phyloP scores from a whole-genome alignment of 2,113 vertebrate species.

The Sapayoa aenigma region DNA sequence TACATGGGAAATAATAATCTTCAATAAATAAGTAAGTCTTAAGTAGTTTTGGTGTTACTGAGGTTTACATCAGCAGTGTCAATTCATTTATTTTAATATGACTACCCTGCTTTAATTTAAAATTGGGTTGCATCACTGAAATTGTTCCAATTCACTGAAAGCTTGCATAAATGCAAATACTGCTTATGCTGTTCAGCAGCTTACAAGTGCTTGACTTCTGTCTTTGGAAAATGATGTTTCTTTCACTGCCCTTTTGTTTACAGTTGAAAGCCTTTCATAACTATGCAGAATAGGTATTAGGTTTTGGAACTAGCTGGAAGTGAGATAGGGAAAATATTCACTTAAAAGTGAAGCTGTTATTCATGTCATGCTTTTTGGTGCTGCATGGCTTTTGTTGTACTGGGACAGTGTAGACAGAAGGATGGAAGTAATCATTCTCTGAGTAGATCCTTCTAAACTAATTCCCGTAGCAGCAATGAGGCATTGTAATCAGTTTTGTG shows the following conservation, averaged over 20 bases:
- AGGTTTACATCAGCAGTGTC: background rate
- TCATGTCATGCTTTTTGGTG: background rate
- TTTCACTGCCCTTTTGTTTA: conserved; percentile 15
- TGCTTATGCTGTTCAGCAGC: background rate
- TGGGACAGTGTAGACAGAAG: background rate
- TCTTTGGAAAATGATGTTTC: background rate
- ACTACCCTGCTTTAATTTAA: background rate
- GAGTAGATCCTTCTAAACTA: background rate
- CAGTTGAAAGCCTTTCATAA: background rate
- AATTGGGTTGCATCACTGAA: background rate
- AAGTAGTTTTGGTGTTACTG: background rate
- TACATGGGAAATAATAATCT: background rate
- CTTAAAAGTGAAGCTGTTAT: background rate
- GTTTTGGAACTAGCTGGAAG: conserved; percentile 3
- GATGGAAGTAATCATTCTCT: background rate
- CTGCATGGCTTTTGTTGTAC: background rate
- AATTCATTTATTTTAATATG: background rate
- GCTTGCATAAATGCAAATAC: background rate
- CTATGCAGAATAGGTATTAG: background rate
- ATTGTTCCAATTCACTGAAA: conserved; percentile 10
- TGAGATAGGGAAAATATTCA: background rate
- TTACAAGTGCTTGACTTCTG: background rate
- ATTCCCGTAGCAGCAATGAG: background rate
- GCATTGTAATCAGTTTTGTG: background rate
- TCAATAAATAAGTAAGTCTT: background rate